Evolutionary conservation across 1,140 invertebrate species (phyloP).

Genomic region (Rhyacophila brunnea): DNA sequence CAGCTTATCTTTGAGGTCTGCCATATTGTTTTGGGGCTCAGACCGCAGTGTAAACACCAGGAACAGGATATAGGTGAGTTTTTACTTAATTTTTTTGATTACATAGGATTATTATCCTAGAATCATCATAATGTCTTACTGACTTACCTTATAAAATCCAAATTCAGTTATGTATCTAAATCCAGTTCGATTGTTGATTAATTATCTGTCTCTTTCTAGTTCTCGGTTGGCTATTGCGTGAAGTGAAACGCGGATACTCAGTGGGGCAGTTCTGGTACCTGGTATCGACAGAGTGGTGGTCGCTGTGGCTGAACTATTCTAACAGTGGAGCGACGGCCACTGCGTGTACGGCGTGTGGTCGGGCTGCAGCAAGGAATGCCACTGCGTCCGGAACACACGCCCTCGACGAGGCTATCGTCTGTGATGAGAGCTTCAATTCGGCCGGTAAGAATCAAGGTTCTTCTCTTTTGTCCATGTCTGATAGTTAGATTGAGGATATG

Average conservation of each 20-base stretch:
- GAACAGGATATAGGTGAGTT: constrained; percentile 71
- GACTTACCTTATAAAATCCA: no score
- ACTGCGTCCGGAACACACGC: constrained; percentile 29
- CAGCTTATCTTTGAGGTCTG: constrained; percentile 83
- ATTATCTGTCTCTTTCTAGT: constrained; percentile 51
- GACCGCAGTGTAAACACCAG: constrained; percentile 74
- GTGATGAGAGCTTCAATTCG: constrained; percentile 65
- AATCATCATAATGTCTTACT: no score
- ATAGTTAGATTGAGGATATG: no score
- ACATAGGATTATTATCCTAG: no score
- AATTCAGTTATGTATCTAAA: no score
- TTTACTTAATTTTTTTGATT: constrained; percentile 4
- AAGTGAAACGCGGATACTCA: constrained; percentile 68
- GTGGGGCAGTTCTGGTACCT: constrained; percentile 87
- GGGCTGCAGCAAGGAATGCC: constrained; percentile 36
- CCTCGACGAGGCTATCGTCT: constrained; percentile 59
- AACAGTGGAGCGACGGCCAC: constrained; percentile 23
- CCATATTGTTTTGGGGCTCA: constrained; percentile 82
- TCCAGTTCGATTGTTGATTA: no score
- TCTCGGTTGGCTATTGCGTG: constrained; percentile 74
- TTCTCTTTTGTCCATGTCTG: no score
- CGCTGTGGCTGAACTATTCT: constrained; percentile 72
- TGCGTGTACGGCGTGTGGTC: constrained; percentile 21
- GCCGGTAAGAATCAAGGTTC: constrained; percentile 51
- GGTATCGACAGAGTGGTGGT: constrained; percentile 82